Base-by-base conservation (phyloP, 2,888 invertebrate species). In the Rugalucina vietnamica region DNA sequence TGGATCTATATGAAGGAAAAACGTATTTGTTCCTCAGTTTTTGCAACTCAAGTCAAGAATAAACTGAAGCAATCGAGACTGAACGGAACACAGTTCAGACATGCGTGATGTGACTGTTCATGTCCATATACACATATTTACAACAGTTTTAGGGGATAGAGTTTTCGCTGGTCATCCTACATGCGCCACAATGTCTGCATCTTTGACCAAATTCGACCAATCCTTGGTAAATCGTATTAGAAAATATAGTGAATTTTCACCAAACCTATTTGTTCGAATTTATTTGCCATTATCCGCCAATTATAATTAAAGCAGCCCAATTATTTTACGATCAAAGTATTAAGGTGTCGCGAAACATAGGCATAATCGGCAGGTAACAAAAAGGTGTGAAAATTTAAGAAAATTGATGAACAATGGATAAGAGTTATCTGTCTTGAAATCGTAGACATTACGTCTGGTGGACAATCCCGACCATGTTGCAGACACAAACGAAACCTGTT, bases 351-450 rank as follows among this genome's bases (percentile, higher is more conserved):
- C 79, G 74, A 80, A 69, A 70, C 69, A 34, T 10, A 49, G 29
- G 79, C 69, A 81, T 84, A 81, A 70, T 18, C 75, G 36, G 69
- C 70, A 75, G 80, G 82, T 86, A 76, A 54, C 78, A 36, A 50
- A 80, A 34, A 78, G 71, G 78, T 78, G 80, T 73, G 71, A 81
- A 82, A 80, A 78, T 77, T 21, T 43, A 65, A 14, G 69, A 75
- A 81, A 83, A 82, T 81, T 78, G 78, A 49, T 32, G 43, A 50
- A 86, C 86, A 86, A 86, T 83, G 70, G 50, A 69, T 39, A 4
- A 69, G 49, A 70, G 69, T 76, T 76, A 81, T 81, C 81, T 77
- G 57, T 50, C 49, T 27, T 32, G 34, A 43, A 73, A 80, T 54
- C 76, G 43, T 36, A 69, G 86, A 83, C 82, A 43, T 2, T 0